Base-by-base conservation (phyloP, 2,797 vertebrate species). In the Typhlichthys eigenmanni region DNA sequence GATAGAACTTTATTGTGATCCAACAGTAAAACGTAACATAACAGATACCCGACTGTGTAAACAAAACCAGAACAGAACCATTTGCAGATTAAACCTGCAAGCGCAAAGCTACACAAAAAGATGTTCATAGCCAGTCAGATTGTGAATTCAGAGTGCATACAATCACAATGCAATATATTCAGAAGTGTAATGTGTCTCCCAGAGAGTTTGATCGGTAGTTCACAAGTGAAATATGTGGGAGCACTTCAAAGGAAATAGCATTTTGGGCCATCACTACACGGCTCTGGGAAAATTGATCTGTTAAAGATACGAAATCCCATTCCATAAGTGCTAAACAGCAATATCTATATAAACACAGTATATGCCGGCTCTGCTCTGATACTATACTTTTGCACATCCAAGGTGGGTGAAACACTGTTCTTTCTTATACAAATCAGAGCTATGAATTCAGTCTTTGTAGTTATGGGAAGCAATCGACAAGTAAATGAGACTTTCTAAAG, bases 201-300 rank as follows among this genome's bases (percentile, higher is more conserved):
- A 55, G 56, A 67, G 70, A 70, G 62, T 56, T 55, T 17, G n/a
- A 55, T 51, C 54, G 66, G 55, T 62, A 64, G 69, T 76, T 69
- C 71, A 68, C 56, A 62, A 63, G 65, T 84, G 77, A 80, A 73
- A 79, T 83, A 80, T 84, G 66, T 72, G 58, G 49, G 48, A 81
- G 65, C 64, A 76, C 69, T 76, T 81, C 75, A 76, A 74, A 81
- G 71, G 62, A 69, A 81, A 84, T 74, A 58, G 13, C 62, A 47
- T 51, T 80, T 69, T 48, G 58, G 68, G 71, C 74, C 61, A 34
- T 84, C 72, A 76, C 67, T 83, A 29, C 14, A 34, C 46, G 7
- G 76, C 74, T 79, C 74, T 56, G 67, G 64, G 60, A 68, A 72
- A 86, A 84, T 72, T 59, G 78, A 88, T 80, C 68, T 69, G 65